A percentile compares a stretch with the other conserved stretches of the same genome.
These are phyloP conservation scores for Phoxinus phoxinus DNA, from an alignment of 2,113 vertebrate species.

Conservation along the genomic window DNA sequence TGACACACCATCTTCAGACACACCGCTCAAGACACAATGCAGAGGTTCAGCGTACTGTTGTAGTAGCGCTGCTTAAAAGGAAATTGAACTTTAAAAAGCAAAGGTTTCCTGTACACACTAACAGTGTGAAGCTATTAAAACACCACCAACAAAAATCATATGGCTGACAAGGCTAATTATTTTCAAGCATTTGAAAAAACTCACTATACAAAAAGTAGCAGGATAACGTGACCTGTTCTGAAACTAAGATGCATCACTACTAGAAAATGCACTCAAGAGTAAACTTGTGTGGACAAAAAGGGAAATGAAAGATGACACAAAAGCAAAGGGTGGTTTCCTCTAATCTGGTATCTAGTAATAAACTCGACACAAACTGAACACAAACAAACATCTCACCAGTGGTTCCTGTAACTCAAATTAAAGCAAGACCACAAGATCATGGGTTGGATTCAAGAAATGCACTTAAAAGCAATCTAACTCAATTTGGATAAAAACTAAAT, in stretches of 20 bases:
- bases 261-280: constrained; percentile 5
- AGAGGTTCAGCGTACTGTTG: neutral
- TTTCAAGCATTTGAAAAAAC: neutral
- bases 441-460: neutral
- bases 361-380: neutral
- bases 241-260: constrained; percentile 26
- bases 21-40: neutral
- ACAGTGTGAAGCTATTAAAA: too few species aligned
- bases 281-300: constrained; percentile 6
- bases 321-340: constrained; percentile 26
- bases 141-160: too few species aligned
- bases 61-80: neutral
- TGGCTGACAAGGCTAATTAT: too few species aligned
- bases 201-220: neutral
- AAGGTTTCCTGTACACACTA: neutral
- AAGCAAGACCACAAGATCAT: neutral
- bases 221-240: neutral
- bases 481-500: neutral
- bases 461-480: too few species aligned
- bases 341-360: constrained; percentile 7
- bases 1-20: neutral
- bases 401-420: neutral
- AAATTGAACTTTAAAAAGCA: neutral
- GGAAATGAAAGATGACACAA: constrained; percentile 53
- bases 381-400: neutral